Percentiles rank a stretch among this genome's conserved stretches.
Evolutionary conservation across 2,797 vertebrate genomes (phyloP).

Genomic region (Urophycis tenuis): DNA sequence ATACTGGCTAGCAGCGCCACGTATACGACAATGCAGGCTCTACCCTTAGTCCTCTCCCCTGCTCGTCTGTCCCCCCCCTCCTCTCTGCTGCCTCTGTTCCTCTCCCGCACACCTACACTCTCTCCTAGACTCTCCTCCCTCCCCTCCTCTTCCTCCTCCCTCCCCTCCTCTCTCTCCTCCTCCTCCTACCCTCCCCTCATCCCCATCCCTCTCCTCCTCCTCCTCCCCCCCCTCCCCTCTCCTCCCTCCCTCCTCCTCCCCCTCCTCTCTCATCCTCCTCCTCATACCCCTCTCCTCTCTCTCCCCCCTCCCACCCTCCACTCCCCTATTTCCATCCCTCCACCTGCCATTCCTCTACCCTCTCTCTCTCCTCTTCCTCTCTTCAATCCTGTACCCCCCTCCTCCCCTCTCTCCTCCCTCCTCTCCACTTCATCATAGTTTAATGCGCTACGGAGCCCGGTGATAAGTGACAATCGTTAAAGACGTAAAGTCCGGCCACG

Average conservation of each 20-base stretch:
- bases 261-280: too few relatives aligned
- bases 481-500: neutral
- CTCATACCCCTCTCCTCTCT: too few relatives aligned
- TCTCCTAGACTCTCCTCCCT: neutral
- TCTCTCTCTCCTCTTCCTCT: too few relatives aligned
- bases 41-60: neutral
- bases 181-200: neutral
- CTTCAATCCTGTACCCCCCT: too few relatives aligned
- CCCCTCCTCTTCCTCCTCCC: neutral
- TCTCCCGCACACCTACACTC: too few relatives aligned
- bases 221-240: too few relatives aligned
- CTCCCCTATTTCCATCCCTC: too few relatives aligned
- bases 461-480: neutral
- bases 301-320: too few relatives aligned
- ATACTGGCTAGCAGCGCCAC: constrained; percentile 13
- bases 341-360: neutral
- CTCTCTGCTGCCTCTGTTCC: neutral
- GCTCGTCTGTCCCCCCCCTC: neutral
- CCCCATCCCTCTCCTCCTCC: neutral
- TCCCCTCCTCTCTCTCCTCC: too few relatives aligned
- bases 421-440: neutral
- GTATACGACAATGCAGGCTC: neutral
- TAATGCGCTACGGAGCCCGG: neutral
- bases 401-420: neutral
- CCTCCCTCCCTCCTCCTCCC: too few relatives aligned